Base-by-base conservation (phyloP, 2,888 invertebrate species). In the Cabera pusaria region DNA sequence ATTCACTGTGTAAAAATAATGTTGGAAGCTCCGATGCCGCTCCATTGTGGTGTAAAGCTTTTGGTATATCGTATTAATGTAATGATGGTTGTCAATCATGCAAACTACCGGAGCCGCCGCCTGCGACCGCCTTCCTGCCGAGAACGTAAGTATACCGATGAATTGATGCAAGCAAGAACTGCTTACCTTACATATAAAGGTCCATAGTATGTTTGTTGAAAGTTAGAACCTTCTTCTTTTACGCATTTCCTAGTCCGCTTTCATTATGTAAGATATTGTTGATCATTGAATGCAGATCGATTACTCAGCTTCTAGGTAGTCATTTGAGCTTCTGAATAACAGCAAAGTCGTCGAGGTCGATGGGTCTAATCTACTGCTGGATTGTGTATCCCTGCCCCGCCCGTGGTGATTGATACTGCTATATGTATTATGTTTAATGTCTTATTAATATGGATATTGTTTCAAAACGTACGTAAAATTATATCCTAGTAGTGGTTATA, bases 41-140 rank as follows among this genome's bases (percentile, higher is more conserved):
- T 52, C 64, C 58, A 68, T 59, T 76, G 72, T 74, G 72, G 77
- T 70, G 65, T 68, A 50, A 58, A 72, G 84, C 80, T 82, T 82
- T 60, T 83, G 77, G 77, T 81, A 67, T 75, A 71, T 76, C 76
- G 69, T 84, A 87, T 86, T 87, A 88, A 87, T 87, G 72, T 84
- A 68, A 82, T 84, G 77, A 86, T 87, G 86, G 85, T 88, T 88
- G 85, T 87, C 86, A 75, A 83, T 87, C 86, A 87, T 87, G 88
- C 88, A 75, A 81, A 80, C 86, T 52, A 74, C 72, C 68, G 86
- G 86, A 83, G 85, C 71, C 66, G 62, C 72, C 69, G 70, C 68
- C 73, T 71, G 77, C n/a, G 73, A 77, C 73, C 72, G 77, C 78
- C 65, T 67, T 70, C 81, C 71, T 75, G 71, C 64, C 77, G 64